Evolutionary conservation across 2,113 vertebrate species (phyloP), one percentile per base, ranked within the genome.

Genomic region (Puffinus mauretanicus): DNA sequence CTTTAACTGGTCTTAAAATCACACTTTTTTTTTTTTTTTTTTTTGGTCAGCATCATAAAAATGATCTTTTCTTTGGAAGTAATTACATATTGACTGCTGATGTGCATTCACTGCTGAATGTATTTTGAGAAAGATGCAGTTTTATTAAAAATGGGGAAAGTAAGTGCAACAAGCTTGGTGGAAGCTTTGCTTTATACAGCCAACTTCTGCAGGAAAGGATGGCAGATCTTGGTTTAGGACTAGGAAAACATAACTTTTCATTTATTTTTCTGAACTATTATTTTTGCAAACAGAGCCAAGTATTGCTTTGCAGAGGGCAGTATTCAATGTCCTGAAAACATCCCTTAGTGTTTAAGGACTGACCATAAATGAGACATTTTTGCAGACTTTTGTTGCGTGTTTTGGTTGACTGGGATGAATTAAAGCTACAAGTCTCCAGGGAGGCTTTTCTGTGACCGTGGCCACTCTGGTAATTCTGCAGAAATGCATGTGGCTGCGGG

Each of bases 251-350:
- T 1, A 10, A 16, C 17, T 72, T 47, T 6, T 4, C 21, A 6
- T 30, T 34, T 17, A 1, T 47, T 67, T 76, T 67, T 36, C 44
- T 46, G 27, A 67, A 27, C 10, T 32, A 2, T 11, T 18, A 3
- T 14, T 38, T n/a, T 29, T 69, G 26, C 24, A 25, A 51, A 24
- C 21, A 32, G 16, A 76, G n/a, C 10, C 7, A 20, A 40, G 32
- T 10, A 8, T 17, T 46, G 34, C 44, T 42, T 11, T 32, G 73
- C 34, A 57, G 44, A 24, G 42, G 29, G 42, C 20, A 54, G 27
- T 2, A 6, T 24, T 58, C 49, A 16, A 0, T 1, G 16, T 30
- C 70, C 54, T 29, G 20, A 15, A 32, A 36, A 47, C 1, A 0
- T 24, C 57, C 49, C 27, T 36, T 32, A 4, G 29, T 9, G 38